Percentiles rank a stretch among this genome's conserved stretches.
Conservation (phyloP, 2,113 vertebrate species). For the Charina bottae region DNA sequence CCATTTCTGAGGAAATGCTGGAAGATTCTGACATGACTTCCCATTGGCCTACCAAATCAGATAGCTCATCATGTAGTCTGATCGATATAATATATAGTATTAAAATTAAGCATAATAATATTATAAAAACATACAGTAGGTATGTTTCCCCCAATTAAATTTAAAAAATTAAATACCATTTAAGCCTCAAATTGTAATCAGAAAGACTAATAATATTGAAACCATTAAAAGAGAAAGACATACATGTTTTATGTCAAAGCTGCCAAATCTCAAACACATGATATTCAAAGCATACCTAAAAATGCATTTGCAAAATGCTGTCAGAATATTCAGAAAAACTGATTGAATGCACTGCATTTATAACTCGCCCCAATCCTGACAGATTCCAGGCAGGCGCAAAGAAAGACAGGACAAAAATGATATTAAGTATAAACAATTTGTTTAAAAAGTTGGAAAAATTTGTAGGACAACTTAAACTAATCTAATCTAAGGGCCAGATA, state of each 20-base stretch:
- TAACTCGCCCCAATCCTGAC: too few relatives aligned
- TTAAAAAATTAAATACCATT: background rate
- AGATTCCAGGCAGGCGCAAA: too few relatives aligned
- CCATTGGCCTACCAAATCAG: background rate
- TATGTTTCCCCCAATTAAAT: background rate
- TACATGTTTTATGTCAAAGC: background rate
- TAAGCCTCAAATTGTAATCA: background rate
- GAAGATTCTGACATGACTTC: background rate
- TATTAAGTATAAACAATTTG: too few relatives aligned
- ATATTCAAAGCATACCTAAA: background rate
- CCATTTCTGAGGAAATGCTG: background rate
- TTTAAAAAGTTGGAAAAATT: too few relatives aligned
- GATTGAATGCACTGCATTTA: too few relatives aligned
- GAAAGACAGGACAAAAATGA: too few relatives aligned
- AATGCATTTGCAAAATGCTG: background rate
- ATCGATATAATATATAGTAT: background rate
- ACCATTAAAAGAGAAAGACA: too few relatives aligned
- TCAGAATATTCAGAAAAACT: background rate
- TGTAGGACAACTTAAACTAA: too few relatives aligned
- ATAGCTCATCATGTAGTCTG: background rate
- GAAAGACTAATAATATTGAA: too few relatives aligned
- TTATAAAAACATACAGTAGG: background rate
- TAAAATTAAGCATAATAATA: background rate
- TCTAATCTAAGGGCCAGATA: too few relatives aligned
- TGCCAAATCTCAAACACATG: background rate